Evolutionary conservation across 2,888 invertebrate genomes (phyloP).

Genomic region (Cacoxenus indagator): DNA sequence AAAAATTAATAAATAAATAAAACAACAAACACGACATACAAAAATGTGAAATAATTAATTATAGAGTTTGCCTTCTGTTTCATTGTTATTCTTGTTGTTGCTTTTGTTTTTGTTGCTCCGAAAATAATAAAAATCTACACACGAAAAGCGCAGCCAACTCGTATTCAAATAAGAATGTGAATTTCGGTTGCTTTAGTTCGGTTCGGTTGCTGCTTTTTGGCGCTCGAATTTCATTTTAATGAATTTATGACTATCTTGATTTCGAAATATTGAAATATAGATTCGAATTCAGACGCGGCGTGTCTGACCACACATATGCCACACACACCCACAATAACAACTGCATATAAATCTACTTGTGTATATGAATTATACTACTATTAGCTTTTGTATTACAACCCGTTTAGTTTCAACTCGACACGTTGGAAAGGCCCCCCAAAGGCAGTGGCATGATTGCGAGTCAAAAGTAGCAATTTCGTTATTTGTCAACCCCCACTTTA

Average conservation of each 20-base stretch:
- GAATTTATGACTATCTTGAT: conserved; percentile 62
- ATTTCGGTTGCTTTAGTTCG: conserved; percentile 22
- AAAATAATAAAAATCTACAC: not conserved
- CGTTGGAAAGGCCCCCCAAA: not conserved
- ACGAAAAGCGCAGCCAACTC: not conserved
- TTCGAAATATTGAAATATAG: conserved; percentile 49
- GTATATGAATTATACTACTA: not conserved
- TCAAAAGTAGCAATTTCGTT: not conserved
- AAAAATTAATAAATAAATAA: not conserved
- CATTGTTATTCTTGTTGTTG: not conserved
- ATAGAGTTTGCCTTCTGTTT: conserved; percentile 11
- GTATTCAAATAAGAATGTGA: not conserved
- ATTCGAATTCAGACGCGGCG: not conserved
- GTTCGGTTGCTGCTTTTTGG: conserved; percentile 32
- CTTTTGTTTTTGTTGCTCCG: not conserved
- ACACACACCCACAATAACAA: not conserved
- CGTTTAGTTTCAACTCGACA: not conserved
- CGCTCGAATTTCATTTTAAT: conserved; percentile 61
- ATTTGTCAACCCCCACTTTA: too few relatives aligned
- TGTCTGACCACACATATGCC: not conserved
- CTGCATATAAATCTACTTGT: not conserved
- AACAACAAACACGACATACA: not conserved
- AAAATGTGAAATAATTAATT: conserved; percentile 18
- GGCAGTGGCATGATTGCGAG: not conserved
- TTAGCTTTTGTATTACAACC: not conserved